phyloP scores from a whole-genome alignment of 2,888 invertebrate species.

The Drosophila nr. medialis region DNA sequence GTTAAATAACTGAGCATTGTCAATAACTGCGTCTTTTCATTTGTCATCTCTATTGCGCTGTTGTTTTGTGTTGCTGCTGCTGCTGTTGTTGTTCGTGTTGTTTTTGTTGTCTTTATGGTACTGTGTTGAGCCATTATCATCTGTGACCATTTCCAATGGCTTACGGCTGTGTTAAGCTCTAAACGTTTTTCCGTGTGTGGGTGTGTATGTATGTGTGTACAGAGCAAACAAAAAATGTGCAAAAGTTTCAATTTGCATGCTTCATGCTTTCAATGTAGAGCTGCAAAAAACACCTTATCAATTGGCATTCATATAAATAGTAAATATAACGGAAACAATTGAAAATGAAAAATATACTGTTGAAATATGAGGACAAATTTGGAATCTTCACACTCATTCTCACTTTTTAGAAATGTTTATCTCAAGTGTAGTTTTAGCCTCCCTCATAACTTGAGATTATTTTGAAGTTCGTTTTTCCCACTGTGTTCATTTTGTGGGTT shows the following conservation, averaged over 20 bases:
- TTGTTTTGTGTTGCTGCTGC: not conserved
- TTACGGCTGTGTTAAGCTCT: conserved; percentile 11
- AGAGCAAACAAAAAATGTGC: not conserved
- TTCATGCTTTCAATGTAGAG: too few relatives aligned
- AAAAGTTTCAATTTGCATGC: not conserved
- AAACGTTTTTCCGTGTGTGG: not conserved
- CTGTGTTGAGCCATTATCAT: not conserved
- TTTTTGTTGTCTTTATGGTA: not conserved
- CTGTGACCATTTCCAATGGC: conserved; percentile 15
- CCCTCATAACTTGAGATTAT: not conserved
- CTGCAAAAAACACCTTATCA: too few relatives aligned
- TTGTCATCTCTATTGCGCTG: conserved; percentile 12
- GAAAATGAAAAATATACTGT: too few relatives aligned
- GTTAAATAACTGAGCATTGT: not conserved
- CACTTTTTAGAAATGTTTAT: too few relatives aligned
- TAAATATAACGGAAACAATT: too few relatives aligned
- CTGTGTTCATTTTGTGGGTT: not conserved
- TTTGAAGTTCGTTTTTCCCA: too few relatives aligned
- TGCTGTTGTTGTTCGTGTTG: not conserved
- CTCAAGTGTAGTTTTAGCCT: too few relatives aligned
- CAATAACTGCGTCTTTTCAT: not conserved
- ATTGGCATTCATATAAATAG: too few relatives aligned
- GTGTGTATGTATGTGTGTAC: not conserved
- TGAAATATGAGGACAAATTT: too few relatives aligned
- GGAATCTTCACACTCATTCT: too few relatives aligned